Percentiles rank a stretch among this genome's conserved stretches.
Conservation (phyloP, 37 sponge, comb jelly and placozoan species). For the Corticium candelabrum region DNA sequence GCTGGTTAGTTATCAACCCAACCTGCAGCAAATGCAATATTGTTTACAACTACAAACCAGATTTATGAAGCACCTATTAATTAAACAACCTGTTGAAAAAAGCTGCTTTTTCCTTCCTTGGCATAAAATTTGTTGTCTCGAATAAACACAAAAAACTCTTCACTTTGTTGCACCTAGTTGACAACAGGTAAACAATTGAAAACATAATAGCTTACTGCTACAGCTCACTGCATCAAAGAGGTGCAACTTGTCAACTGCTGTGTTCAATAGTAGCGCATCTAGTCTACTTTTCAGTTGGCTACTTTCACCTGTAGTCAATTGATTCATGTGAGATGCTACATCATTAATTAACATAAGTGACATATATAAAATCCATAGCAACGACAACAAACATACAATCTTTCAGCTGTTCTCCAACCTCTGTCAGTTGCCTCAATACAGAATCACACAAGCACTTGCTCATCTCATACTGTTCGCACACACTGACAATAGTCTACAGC, state of each 20-base stretch:
- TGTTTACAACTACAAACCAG: not conserved
- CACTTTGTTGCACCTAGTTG: slow-evolving; percentile 25
- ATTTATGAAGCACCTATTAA: not conserved
- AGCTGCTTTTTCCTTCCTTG: slow-evolving; percentile 7
- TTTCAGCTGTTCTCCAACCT: not conserved
- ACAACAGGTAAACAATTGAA: slow-evolving; percentile 2
- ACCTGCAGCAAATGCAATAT: slow-evolving; percentile 16
- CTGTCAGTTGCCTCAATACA: slow-evolving; percentile 12
- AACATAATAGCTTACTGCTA: not conserved
- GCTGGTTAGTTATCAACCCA: too few relatives aligned
- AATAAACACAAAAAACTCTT: slow-evolving; percentile 35
- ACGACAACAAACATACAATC: not conserved
- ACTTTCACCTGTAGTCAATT: slow-evolving; percentile 19
- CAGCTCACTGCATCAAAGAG: slow-evolving; percentile 8
- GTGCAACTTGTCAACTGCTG: not conserved
- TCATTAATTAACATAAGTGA: too few relatives aligned
- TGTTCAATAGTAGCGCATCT: not conserved
- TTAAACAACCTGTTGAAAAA: not conserved
- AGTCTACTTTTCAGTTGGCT: slow-evolving; percentile 10
- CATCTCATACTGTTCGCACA: slow-evolving; percentile 27
- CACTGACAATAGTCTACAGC: slow-evolving; percentile 5
- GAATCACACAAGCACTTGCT: slow-evolving; percentile 14
- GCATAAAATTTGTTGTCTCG: not conserved
- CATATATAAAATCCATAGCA: not conserved
- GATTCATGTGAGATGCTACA: slow-evolving; percentile 13